Evolutionary conservation across 2,113 vertebrate genomes (phyloP), one percentile per base, ranked within the genome.

Genomic region (Stigmatopora argus): DNA sequence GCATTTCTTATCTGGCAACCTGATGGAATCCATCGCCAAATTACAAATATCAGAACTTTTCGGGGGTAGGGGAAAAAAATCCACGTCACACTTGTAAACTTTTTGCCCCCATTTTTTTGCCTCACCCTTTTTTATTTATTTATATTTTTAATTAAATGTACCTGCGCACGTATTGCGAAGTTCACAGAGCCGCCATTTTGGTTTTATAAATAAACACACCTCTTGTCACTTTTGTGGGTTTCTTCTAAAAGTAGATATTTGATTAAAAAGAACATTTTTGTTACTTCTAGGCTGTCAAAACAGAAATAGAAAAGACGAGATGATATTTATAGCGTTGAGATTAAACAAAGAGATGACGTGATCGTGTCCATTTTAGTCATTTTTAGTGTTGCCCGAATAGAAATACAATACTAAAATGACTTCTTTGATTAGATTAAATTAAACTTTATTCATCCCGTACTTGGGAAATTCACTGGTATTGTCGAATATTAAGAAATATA

Each of bases 171-270:
- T 86, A 89, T 87, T 88, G 85, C 85, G 72, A 89, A 84, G 73
- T 67, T 82, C 83, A 82, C 86, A 84, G 87, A 90, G 88, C 86
- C 86, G 72, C 82, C 75, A 66, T 89, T 88, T 84, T 74, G 83
- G 89, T 90, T 92, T 91, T 77, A 23, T 91, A 90, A 90, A 89
- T 88, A 90, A 92, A 92, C 63, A 77, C 82, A 87, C 81, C 66
- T 60, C 71, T 68, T 81, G 78, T 83, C 62, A 85, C 76, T 31
- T 56, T 76, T 75, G 71, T 74, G 62, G 53, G 72, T 65, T 63
- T 74, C 4, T 53, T 82, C 38, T 65, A 77, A 66, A 21, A 53
- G 45, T 26, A n/a, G n/a, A 17, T 6, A 3, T 12, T 26, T 3
- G 23, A 47, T 7, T 47, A 62, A 46, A 31, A n/a, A 49, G 21